A percentile compares a stretch with the other conserved stretches of the same genome.
phyloP scores from a whole-genome alignment of 2,888 invertebrate species.

The Drosophila robusta region DNA sequence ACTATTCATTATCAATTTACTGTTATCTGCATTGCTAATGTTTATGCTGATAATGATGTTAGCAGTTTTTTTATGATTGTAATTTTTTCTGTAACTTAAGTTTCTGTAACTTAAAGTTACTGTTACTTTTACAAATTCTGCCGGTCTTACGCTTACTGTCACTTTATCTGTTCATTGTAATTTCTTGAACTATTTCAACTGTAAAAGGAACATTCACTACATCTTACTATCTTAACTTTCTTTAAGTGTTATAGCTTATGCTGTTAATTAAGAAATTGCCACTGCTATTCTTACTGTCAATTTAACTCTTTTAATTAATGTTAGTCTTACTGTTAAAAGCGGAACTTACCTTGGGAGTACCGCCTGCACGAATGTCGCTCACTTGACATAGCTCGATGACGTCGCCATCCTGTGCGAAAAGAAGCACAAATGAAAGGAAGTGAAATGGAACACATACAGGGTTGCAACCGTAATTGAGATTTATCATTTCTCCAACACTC shows the following conservation, averaged over 20 bases:
- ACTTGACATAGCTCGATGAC: slow-evolving; percentile 99
- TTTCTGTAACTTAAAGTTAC: too few relatives aligned
- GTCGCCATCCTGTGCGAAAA: slow-evolving; percentile 94
- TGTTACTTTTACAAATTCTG: background rate
- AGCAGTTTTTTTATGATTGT: background rate
- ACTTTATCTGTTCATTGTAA: too few relatives aligned
- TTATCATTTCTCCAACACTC: slow-evolving; percentile 66
- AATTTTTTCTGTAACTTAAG: background rate
- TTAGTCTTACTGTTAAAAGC: background rate
- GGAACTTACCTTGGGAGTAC: slow-evolving; percentile 93
- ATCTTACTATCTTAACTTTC: too few relatives aligned
- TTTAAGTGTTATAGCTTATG: too few relatives aligned
- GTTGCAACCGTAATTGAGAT: background rate
- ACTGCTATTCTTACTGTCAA: background rate
- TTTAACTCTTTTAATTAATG: background rate
- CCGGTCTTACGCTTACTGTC: background rate
- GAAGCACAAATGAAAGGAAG: background rate
- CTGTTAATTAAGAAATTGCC: background rate
- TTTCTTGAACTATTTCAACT: too few relatives aligned
- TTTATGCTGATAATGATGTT: too few relatives aligned
- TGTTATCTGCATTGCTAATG: background rate
- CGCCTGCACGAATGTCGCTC: slow-evolving; percentile 97
- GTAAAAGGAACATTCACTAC: too few relatives aligned
- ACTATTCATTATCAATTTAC: too few relatives aligned
- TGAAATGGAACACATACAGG: background rate